Evolutionary conservation across 2,113 vertebrate genomes (phyloP), one percentile per base, ranked within the genome.

Genomic region (Elanus axillaris): DNA sequence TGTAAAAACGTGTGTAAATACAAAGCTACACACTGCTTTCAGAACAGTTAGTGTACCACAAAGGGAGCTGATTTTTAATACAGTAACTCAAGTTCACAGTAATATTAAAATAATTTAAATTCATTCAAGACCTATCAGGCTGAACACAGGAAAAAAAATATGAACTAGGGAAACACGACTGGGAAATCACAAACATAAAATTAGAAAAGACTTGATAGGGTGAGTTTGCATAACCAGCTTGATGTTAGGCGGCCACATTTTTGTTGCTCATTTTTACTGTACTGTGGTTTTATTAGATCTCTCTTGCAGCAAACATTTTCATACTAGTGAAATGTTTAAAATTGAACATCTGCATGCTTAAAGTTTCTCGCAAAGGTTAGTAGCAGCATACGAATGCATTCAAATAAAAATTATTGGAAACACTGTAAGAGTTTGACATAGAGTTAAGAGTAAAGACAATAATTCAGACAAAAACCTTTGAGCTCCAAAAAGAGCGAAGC

Each of bases 401-500:
- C 84, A 94, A 97, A 93, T 94, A 88, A 86, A 96, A 94, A 96
- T 95, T 96, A 96, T 88, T 84, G 36, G 67, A 96, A 97, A 94
- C 62, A 94, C 81, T 96, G 75, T 97, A 97, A 97, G 96, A 91
- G 80, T 93, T 96, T 93, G 86, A 95, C 64, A 93, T 34, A 96
- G 84, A 92, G 97, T 97, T 98, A 97, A 98, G 96, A 93, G 94
- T 62, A 93, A 97, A 97, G 93, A 97, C 97, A 98, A 96, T 94
- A 97, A 98, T 95, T 98, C 97, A 98, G 97, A 98, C 96, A 98
- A 98, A 98, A 98, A 98, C 98, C 98, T 98, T 98, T 66, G 98
- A 97, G 97, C 98, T 98, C 98, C 98, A 98, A 98, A 98, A 98
- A 97, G 97, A 98, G 96, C 98, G 98, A 97, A 98, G 98, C 84